Evolutionary conservation across 1,140 invertebrate species (phyloP), one percentile per base, ranked within the genome.

Genomic region (Zaprionus inermis): DNA sequence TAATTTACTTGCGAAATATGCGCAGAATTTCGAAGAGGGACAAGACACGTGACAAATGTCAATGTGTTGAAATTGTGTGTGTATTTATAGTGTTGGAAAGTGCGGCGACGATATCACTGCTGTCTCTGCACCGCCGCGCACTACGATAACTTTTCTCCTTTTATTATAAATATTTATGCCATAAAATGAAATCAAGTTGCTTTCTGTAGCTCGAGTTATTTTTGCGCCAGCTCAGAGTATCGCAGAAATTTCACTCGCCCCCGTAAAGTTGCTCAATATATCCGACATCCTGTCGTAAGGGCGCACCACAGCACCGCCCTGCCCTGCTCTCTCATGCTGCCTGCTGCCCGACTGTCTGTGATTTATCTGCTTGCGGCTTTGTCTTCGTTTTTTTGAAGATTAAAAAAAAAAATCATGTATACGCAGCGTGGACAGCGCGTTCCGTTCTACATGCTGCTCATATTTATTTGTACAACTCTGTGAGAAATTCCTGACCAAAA

Each of bases 1-100:
- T 86, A 86, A 86, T 88, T 86, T 79, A 79, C 75, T 72, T 65
- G 11, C n/a, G 34, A 68, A 64, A 67, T 67, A 67, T 68, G 10
- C 2, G 24, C 22, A 49, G 46, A 68, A 44, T 58, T 11, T 36
- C 44, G 16, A 7, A 24, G 22, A 41, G 56, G 9, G 30, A 56
- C 20, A 5, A n/a, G 44, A 49, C 18, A 49, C 5, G 18, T 49
- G 44, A 49, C 22, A 49, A 49, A 20, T 49, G 18, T 49, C n/a
- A n/a, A 9, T 28, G 51, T 54, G 51, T 5, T 14, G 16, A 20
- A 20, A 49, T 49, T 49, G 18, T 22, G 12, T n/a, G 5, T 49
- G 10, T 49, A 49, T 49, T 49, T 22, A 22, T 49, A 44, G 44
- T 6, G 44, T 49, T 49, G 44, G 4, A 22, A 22, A 49, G 44